Evolutionary conservation across 2,888 invertebrate species (phyloP).

Genomic region (Himalopsyche kuldschensis): DNA sequence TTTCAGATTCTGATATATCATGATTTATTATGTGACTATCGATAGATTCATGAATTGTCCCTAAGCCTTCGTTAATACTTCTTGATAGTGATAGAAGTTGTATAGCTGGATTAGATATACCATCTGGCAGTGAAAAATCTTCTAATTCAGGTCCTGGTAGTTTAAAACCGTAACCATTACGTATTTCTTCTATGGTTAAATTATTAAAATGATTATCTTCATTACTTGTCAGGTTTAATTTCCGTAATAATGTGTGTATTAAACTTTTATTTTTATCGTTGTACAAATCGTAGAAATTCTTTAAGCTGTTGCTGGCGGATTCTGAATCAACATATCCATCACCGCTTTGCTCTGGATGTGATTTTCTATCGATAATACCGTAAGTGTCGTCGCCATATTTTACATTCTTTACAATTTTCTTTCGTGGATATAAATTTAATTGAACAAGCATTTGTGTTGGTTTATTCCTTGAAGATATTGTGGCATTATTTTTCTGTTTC

Average conservation of each 20-base stretch:
- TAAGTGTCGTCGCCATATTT: conserved; percentile 28
- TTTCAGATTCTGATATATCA: not conserved
- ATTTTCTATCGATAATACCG: conserved; percentile 44
- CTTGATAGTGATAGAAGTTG: not conserved
- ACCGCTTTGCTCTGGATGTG: not conserved
- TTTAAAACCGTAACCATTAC: conserved; percentile 21
- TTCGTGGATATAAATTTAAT: conserved; percentile 65
- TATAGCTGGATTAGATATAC: conserved; percentile 15
- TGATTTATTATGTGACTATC: not conserved
- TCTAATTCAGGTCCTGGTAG: conserved; percentile 20
- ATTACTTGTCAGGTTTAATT: not conserved
- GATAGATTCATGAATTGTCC: not conserved
- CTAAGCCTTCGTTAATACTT: not conserved
- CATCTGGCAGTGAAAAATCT: conserved; percentile 9
- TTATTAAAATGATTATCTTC: not conserved
- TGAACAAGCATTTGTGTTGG: conserved; percentile 66
- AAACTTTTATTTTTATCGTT: not conserved
- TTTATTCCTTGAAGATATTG: not conserved
- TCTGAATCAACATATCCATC: not conserved
- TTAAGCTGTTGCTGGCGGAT: not conserved
- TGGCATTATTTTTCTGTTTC: conserved; percentile 39
- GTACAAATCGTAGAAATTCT: not conserved
- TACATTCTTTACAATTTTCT: conserved; percentile 47
- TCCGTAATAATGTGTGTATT: not conserved
- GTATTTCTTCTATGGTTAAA: conserved; percentile 28